Evolutionary conservation across 2,888 invertebrate species (phyloP), one percentile per base, ranked within the genome.

Genomic region (Eueremaeus valkanovi): DNA sequence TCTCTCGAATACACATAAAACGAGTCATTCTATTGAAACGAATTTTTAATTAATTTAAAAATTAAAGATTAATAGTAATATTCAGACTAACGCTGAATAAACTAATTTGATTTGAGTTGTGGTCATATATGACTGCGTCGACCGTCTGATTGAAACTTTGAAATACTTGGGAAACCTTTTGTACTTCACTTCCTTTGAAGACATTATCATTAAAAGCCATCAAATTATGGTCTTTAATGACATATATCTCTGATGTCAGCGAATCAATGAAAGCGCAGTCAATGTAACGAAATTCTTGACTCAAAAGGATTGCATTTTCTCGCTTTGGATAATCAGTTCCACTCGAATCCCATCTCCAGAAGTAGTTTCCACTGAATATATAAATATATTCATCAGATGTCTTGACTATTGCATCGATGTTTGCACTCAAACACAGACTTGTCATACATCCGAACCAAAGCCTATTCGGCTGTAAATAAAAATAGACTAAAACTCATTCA

Each of bases 281-380:
- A 61, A 61, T 61, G 61, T 61, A 1, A 16, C 29, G 27, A 31
- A 61, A 61, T n/a, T 61, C 29, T 31, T 29, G 31, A 1, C 3
- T 3, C 11, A 61, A 29, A 18, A 29, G 61, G 1, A 8, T 27
- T 61, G 61, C 24, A 29, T 61, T 31, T 8, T 8, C 13, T 16
- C 1, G 3, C 29, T 61, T 61, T 2, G 61, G 61, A 29, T 61
- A 61, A 6, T 61, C 31, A 18, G 16, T 45, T 21, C 27, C 2
- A 29, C 2, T 29, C 3, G 27, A 13, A 61, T 61, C 13, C 61
- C 61, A 61, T 31, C 29, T 24, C 31, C 31, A 61, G 27, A 29
- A 61, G 31, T 24, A 61, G 13, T 61, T 61, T 3, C 61, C 61
- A 61, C 61, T 61, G 13, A 61, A 61, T 31, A 61, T 61, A n/a